phyloP scores from a whole-genome alignment of 2,113 vertebrate species.

The Carassius carassius region DNA sequence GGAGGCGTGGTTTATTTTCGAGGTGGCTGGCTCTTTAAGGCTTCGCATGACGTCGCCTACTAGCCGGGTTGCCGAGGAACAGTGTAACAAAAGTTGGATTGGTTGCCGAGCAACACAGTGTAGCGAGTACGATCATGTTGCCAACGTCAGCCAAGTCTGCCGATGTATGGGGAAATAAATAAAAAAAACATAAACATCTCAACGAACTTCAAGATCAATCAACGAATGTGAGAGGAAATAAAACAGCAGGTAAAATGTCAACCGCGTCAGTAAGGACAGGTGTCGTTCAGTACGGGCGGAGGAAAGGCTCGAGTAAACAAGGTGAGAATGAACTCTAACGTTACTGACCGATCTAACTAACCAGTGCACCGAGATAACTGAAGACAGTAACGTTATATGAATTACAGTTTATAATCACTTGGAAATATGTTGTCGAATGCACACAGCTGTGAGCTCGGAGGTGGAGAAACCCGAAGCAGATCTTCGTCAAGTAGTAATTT shows the following conservation, averaged over 20 bases:
- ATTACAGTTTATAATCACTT: no score
- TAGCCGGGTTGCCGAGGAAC: slow-evolving; percentile 33
- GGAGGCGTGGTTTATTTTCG: background rate
- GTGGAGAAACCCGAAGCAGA: slow-evolving; percentile 64
- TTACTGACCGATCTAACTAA: no score
- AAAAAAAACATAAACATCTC: background rate
- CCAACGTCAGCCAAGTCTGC: background rate
- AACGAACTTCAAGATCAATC: background rate
- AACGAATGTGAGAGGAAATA: background rate
- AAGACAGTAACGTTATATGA: background rate
- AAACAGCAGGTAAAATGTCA: slow-evolving; percentile 50
- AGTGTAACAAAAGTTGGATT: slow-evolving; percentile 25
- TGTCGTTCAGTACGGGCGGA: slow-evolving; percentile 64
- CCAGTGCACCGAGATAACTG: no score
- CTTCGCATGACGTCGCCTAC: background rate
- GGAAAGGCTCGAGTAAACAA: slow-evolving; percentile 61
- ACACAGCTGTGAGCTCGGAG: slow-evolving; percentile 26
- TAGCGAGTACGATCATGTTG: background rate
- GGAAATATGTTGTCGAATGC: background rate
- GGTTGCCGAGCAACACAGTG: slow-evolving; percentile 37
- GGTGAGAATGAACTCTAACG: slow-evolving; percentile 13
- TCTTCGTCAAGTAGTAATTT: slow-evolving; percentile 78
- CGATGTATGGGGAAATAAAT: background rate
- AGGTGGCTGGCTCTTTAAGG: slow-evolving; percentile 3
- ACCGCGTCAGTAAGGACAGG: slow-evolving; percentile 54